Base-by-base conservation (phyloP, 2,888 invertebrate species). In the Acronicta aceris region DNA sequence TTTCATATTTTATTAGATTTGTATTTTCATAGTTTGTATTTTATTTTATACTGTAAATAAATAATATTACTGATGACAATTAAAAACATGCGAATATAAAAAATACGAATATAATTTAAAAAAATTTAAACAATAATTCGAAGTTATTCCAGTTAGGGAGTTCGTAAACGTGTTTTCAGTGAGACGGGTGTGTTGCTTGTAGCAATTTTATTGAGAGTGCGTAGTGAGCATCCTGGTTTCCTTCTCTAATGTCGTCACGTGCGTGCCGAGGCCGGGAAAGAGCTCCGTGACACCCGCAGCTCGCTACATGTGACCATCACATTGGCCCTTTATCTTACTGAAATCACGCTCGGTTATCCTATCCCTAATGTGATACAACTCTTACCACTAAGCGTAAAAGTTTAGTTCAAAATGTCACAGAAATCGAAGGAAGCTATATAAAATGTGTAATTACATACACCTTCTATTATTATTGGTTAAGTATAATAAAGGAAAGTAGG, bases 1-100 rank as follows among this genome's bases (percentile, higher is more conserved):
- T 74, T 71, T 49, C 10, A 50, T 71, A 13, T n/a, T 7, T 38
- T 57, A 48, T 64, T 40, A 40, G 40, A 30, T 46, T 36, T 30
- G 45, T 49, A 36, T 40, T 41, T 56, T 64, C 40, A 71, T 65
- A 56, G 40, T 54, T 59, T 27, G 54, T 16, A 40, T 48, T 57
- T 46, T 10, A 51, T 59, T 64, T 69, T 38, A 53, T 40, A 36
- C 12, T 42, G 38, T 56, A 59, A 8, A 55, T 59, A 61, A 53
- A 10, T 38, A 67, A n/a, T 48, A 17, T 16, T 54, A n/a, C 15
- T 55, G 36, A 40, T 36, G 15, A 47, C 8, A 40, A 60, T 30
- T 36, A 36, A 56, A 56, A 50, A 62, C 57, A 66, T 68, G 66
- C 70, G 48, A 42, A 12, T 36, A 40, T 9, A 43, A 54, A 41